These are phyloP conservation scores for Lissocephala sabroskyi DNA, from an alignment of 2,888 invertebrate species.

Conservation along the genomic window DNA sequence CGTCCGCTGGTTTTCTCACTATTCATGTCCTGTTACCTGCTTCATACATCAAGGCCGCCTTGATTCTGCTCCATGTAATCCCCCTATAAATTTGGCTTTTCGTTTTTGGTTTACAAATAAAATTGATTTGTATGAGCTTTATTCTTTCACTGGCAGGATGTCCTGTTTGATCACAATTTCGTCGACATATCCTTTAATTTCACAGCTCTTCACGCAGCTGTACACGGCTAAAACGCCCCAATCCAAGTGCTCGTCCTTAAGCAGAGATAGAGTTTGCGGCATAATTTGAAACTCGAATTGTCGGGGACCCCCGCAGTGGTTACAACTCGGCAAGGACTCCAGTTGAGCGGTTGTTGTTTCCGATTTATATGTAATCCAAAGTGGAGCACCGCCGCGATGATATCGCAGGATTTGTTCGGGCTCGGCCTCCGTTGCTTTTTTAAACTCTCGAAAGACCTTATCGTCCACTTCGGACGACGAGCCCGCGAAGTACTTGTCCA, in stretches of 20 bases:
- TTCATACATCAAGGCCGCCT: conserved; percentile 8
- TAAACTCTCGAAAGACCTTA: conserved; percentile 84
- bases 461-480: conserved; percentile 76
- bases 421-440: conserved; percentile 78
- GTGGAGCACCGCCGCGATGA: conserved; percentile 82
- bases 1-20: conserved; percentile 5
- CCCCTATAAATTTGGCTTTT: conserved; percentile 5
- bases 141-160: conserved; percentile 59
- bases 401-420: conserved; percentile 90
- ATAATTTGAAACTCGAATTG: conserved; percentile 95
- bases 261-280: conserved; percentile 84
- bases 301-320: conserved; percentile 81
- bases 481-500: conserved; percentile 78
- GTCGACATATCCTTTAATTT: conserved; percentile 77
- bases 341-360: conserved; percentile 35
- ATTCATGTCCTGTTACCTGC: background rate
- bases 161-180: conserved; percentile 93
- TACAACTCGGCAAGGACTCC: conserved; percentile 80
- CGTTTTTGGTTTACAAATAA: conserved; percentile 36
- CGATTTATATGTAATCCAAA: conserved; percentile 83
- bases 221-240: conserved; percentile 92
- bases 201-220: conserved; percentile 88
- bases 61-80: conserved; percentile 1
- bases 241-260: conserved; percentile 84
- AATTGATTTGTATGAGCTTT: conserved; percentile 28